Conservation (phyloP, 1,140 invertebrate genomes). For the Drosophila yakuba region DNA sequence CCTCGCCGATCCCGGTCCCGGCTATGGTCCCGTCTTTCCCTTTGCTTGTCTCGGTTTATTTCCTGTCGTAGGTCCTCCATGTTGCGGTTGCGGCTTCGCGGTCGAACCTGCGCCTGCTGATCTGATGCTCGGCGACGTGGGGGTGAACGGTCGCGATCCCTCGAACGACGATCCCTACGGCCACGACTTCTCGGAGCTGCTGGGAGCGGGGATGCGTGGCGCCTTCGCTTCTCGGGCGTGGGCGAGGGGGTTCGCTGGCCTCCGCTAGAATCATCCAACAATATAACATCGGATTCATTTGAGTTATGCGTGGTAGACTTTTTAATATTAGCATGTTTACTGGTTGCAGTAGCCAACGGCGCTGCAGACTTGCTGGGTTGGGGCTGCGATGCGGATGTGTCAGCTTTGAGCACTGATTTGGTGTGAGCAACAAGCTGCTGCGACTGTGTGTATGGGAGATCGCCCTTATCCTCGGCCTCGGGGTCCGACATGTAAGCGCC, state of each 20-base stretch:
- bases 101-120: conserved; percentile 16
- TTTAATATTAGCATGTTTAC: conserved; percentile 84
- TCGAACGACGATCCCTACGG: conserved; percentile 48
- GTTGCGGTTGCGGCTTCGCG: conserved; percentile 64
- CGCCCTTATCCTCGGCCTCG: conserved; percentile 71
- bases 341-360: conserved; percentile 72
- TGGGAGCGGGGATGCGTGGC: conserved; percentile 46
- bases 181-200: conserved; percentile 37
- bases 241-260: conserved; percentile 75
- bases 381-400: conserved; percentile 22
- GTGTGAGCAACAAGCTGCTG: conserved; percentile 7
- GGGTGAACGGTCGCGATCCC: conserved; percentile 54
- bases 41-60: conserved; percentile 82
- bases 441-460: conserved; percentile 6
- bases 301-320: conserved; percentile 80
- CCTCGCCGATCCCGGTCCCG: conserved; percentile 49
- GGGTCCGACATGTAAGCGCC: conserved; percentile 87
- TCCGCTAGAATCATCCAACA: conserved; percentile 85
- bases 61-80: conserved; percentile 82
- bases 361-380: conserved; percentile 62
- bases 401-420: conserved; percentile 14
- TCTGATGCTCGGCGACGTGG: conserved; percentile 49
- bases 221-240: conserved; percentile 57
- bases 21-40: conserved; percentile 69
- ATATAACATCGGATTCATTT: conserved; percentile 84